phyloP scores from a whole-genome alignment of 2,888 invertebrate genomes.

The Pimpla rufipes region DNA sequence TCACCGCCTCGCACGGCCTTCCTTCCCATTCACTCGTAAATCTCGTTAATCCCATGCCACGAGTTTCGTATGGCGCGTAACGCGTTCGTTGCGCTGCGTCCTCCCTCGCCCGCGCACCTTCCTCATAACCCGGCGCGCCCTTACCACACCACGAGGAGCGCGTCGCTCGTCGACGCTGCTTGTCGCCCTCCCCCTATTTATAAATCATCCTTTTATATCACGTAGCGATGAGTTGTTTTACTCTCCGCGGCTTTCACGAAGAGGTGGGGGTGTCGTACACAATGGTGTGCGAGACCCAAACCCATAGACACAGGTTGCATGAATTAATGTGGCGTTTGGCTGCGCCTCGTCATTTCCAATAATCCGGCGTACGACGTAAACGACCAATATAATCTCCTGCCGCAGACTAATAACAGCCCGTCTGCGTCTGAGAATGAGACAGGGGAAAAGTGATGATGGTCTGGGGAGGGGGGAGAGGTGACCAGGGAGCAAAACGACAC shows the following conservation, averaged over 20 bases:
- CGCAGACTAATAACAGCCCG: constrained; percentile 17
- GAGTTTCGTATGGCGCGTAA: constrained; percentile 59
- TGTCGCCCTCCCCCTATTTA: constrained; percentile 60
- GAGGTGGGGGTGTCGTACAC: neutral
- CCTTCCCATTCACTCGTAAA: constrained; percentile 63
- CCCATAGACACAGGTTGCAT: neutral
- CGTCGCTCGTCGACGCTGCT: constrained; percentile 48
- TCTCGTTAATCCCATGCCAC: constrained; percentile 70
- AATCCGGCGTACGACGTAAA: constrained; percentile 52
- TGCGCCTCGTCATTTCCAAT: constrained; percentile 57
- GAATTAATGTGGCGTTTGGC: constrained; percentile 48
- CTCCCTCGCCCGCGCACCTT: constrained; percentile 26
- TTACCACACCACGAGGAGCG: constrained; percentile 42
- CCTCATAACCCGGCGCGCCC: constrained; percentile 53
- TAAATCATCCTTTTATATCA: constrained; percentile 69
- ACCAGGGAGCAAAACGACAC: neutral
- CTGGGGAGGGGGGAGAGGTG: too few species aligned
- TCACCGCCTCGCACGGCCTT: constrained; percentile 38
- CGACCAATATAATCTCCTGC: constrained; percentile 29
- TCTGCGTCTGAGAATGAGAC: constrained; percentile 8
- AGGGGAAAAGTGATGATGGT: constrained; percentile 11
- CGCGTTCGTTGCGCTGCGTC: constrained; percentile 14
- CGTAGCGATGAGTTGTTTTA: constrained; percentile 62
- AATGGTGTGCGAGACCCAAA: neutral
- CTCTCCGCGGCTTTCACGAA: constrained; percentile 15